phyloP scores from a whole-genome alignment of 1,140 invertebrate species.

The Drosophila lacteicornis region DNA sequence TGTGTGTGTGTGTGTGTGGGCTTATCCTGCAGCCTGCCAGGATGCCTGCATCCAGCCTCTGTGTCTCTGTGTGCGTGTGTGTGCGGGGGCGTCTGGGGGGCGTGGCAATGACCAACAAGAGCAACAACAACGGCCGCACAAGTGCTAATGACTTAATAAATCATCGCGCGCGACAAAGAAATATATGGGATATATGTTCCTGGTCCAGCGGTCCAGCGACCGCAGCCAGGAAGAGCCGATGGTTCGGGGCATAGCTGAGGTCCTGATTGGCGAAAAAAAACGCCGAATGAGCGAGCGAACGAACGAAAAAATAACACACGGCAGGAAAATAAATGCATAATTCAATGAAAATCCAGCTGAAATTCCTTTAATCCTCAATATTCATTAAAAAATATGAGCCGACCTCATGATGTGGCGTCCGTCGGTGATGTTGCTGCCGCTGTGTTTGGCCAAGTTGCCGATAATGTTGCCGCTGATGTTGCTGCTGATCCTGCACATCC shows the following conservation, averaged over 20 bases:
- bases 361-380: slow-evolving; percentile 85
- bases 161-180: slow-evolving; percentile 83
- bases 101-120: slow-evolving; percentile 48
- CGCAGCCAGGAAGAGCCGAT: slow-evolving; percentile 45
- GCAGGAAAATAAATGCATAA: slow-evolving; percentile 78
- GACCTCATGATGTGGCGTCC: slow-evolving; percentile 45
- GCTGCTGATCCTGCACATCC: slow-evolving; percentile 18
- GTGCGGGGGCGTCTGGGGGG: slow-evolving; percentile 2
- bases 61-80: too few species aligned
- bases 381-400: slow-evolving; percentile 82
- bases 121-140: slow-evolving; percentile 65
- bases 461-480: slow-evolving; percentile 13
- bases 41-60: slow-evolving; percentile 40
- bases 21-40: slow-evolving; percentile 34
- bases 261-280: slow-evolving; percentile 36
- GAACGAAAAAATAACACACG: not conserved
- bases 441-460: slow-evolving; percentile 10
- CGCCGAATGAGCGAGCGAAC: not conserved
- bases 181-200: slow-evolving; percentile 69
- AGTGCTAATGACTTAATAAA: slow-evolving; percentile 85
- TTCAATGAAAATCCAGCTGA: slow-evolving; percentile 84
- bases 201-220: slow-evolving; percentile 22
- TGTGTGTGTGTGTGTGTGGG: slow-evolving; percentile 3
- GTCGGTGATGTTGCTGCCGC: slow-evolving; percentile 12
- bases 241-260: slow-evolving; percentile 30